These are phyloP conservation scores for Trichomycterus rosablanca DNA, from an alignment of 2,113 vertebrate genomes.

Conservation along the genomic window DNA sequence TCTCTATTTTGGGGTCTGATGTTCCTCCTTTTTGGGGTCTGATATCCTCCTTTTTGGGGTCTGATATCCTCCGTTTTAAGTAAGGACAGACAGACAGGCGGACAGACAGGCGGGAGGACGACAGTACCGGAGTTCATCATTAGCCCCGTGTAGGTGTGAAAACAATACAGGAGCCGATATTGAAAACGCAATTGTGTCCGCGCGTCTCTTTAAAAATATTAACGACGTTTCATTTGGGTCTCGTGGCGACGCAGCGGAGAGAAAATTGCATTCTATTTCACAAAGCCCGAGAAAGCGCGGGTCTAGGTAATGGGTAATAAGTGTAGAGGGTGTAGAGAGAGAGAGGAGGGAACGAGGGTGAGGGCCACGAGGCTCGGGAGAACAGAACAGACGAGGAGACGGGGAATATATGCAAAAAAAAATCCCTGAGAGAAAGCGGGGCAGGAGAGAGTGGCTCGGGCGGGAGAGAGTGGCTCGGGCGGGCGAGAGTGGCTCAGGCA, in stretches of 20 bases:
- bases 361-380: slow-evolving; percentile 40
- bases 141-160: slow-evolving; percentile 44
- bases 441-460: slow-evolving; percentile 42
- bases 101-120: slow-evolving; percentile 8
- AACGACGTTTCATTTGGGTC: slow-evolving; percentile 69
- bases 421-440: slow-evolving; percentile 41
- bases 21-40: too few species aligned
- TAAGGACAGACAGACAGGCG: too few species aligned
- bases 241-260: slow-evolving; percentile 67
- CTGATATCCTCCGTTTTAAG: too few species aligned
- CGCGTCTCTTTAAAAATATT: slow-evolving; percentile 59
- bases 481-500: slow-evolving; percentile 38
- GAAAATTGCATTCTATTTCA: slow-evolving; percentile 79
- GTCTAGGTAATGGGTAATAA: slow-evolving; percentile 77
- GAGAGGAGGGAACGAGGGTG: slow-evolving; percentile 34
- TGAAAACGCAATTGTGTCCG: slow-evolving; percentile 39
- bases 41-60: too few species aligned
- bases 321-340: slow-evolving; percentile 36
- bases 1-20: too few species aligned
- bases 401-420: slow-evolving; percentile 16
- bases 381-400: slow-evolving; percentile 1
- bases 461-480: slow-evolving; percentile 33
- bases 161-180: slow-evolving; percentile 3
- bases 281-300: slow-evolving; percentile 67
- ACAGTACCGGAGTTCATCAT: slow-evolving; percentile 29